These are phyloP conservation scores for Agelas oroides DNA, from an alignment of 37 sponge, comb jelly and placozoan species.

Conservation along the genomic window DNA sequence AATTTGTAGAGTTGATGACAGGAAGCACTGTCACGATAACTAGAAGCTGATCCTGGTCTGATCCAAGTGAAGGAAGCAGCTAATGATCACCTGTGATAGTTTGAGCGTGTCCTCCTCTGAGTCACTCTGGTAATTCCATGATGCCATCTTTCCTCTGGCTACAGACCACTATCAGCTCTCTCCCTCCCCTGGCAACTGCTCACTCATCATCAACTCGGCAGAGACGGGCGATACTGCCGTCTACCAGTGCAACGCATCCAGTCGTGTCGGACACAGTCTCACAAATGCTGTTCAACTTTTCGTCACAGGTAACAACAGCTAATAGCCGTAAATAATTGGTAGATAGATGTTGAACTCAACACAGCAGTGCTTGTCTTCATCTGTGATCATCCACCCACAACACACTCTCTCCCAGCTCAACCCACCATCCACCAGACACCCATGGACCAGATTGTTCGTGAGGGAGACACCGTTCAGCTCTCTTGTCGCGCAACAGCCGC, in stretches of 20 bases:
- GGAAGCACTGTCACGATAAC: too few relatives aligned
- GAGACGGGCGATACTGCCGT: conserved; percentile 1
- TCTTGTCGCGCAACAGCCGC: not conserved
- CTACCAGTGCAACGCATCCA: conserved; percentile 37
- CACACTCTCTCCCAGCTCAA: not conserved
- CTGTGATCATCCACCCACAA: not conserved
- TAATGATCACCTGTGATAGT: too few relatives aligned
- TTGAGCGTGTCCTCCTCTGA: too few relatives aligned
- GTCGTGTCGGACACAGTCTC: not conserved
- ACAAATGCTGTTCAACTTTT: not conserved
- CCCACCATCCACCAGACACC: not conserved
- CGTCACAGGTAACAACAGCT: conserved; percentile 22
- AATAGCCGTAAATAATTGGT: too few relatives aligned
- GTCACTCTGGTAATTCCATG: too few relatives aligned
- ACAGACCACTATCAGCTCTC: not conserved
- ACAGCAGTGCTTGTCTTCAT: too few relatives aligned
- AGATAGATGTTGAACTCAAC: too few relatives aligned
- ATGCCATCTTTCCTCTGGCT: not conserved
- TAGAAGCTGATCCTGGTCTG: too few relatives aligned
- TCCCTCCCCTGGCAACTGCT: conserved; percentile 4
- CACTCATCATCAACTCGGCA: conserved; percentile 38
- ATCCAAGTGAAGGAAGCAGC: too few relatives aligned
- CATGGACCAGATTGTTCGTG: not conserved
- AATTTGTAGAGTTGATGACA: too few relatives aligned
- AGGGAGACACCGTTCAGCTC: not conserved